Evolutionary conservation across 2,113 vertebrate species (phyloP), one percentile per base, ranked within the genome.

Genomic region (Rhombomys opimus): DNA sequence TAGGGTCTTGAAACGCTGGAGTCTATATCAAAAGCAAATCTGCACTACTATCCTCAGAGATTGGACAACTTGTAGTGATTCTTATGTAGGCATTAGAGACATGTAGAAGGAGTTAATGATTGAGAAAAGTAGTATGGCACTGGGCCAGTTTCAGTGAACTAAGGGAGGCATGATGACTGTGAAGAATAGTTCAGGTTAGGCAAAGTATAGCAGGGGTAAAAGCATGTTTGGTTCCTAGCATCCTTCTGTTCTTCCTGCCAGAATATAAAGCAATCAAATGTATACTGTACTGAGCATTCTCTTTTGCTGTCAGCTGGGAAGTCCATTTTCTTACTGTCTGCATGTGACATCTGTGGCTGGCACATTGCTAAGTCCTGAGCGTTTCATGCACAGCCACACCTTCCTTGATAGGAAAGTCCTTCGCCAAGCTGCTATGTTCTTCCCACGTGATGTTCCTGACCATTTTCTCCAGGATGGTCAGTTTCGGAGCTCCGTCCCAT

Each of bases 1-100:
- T 35, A 85, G 67, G 95, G 94, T 95, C 89, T 96, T 96, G 81
- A 89, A 95, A 95, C 78, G 3, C 86, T 91, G 72, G n/a, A 94
- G 54, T 30, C 46, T 73, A 75, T 76, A 91, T 93, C 52, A 77
- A 85, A 96, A 91, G 18, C 52, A 91, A 91, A 54, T 78, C 27
- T 92, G 52, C 84, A 1, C 0, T 85, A 77, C 22, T 15, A 76
- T 93, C 84, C 61, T 67, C 68, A 85, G 88, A 54, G 78, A 67
- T 77, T 90, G 87, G 87, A 87, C 88, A 89, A 25, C 25, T 73
- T 76, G 96, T 96, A 41, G 41, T 89, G 67, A 38, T 76, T 88
- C 27, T 89, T 70, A 23, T 93, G 90, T 88, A 76, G 91, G 78
- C 77, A 59, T 86, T 87, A 75, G 15, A 92, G 61, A 92, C 18